Base-by-base conservation (phyloP, 2,888 invertebrate genomes). In the Antheraea yamamai region DNA sequence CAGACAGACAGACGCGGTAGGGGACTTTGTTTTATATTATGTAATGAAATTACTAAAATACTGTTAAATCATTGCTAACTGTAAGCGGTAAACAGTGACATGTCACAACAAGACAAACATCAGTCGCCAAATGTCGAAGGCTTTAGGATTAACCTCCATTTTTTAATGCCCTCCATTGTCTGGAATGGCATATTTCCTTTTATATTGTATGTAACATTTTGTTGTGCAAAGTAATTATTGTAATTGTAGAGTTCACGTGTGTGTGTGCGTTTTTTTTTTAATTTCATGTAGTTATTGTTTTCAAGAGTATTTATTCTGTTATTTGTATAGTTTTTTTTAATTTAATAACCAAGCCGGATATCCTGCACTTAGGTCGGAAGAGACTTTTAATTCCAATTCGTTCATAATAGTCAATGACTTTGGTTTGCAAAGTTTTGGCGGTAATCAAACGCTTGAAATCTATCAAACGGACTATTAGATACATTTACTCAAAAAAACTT, bases 121-220 rank as follows among this genome's bases (percentile, higher is more conserved):
- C 39, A 10, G 35, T 39, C n/a, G 70, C 39, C 20, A 70, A 70
- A 70, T 70, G 70, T 70, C 70, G 70, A 70, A 70, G n/a, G 70
- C 8, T n/a, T 39, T 39, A n/a, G 39, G 10, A 70, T 70, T n/a
- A 39, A 39, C 70, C 76, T 73, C 74, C 72, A 72, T 75, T 77
- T 77, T 77, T 72, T 73, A 75, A 76, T 77, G 73, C 76, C 64
- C 75, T 74, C 78, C 75, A 77, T 76, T 79, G 77, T 79, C 74
- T 77, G 75, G 73, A 77, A 77, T 79, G 75, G 74, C 74, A 74
- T 77, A 76, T 78, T 76, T 73, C 72, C 76, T 75, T 73, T 76
- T 74, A 61, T 74, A 78, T 74, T 77, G 71, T 74, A 75, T 78
- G 75, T 75, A 75, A 76, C 71, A 78, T 73, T 76, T 77, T 73